Evolutionary conservation across 2,888 invertebrate species (phyloP).

Genomic region (Pollenia labialis): DNA sequence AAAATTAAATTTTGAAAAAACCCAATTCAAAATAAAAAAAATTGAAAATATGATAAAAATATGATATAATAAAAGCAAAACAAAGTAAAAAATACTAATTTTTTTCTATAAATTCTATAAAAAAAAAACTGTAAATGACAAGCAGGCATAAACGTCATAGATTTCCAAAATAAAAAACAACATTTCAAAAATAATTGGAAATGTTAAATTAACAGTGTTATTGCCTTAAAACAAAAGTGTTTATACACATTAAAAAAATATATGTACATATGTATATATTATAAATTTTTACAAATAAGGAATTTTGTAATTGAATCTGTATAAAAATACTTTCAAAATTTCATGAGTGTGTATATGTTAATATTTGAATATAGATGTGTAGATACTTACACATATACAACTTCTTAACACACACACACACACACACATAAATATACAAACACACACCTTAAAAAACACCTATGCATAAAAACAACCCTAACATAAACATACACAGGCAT

Average conservation of each 20-base stretch:
- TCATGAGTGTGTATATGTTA: slow-evolving; percentile 58
- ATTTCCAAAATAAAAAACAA: background rate
- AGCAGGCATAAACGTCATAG: background rate
- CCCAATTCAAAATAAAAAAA: background rate
- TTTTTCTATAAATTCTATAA: background rate
- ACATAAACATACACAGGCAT: slow-evolving; percentile 40
- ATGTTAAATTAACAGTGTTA: slow-evolving; percentile 6
- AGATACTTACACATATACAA: slow-evolving; percentile 38
- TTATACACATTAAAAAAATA: slow-evolving; percentile 19
- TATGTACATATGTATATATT: too few species aligned
- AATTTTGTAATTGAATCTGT: slow-evolving; percentile 83
- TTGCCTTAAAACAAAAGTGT: slow-evolving; percentile 20
- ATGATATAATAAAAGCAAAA: slow-evolving; percentile 26
- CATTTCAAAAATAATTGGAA: slow-evolving; percentile 12
- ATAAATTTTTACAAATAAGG: slow-evolving; percentile 81
- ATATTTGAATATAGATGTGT: slow-evolving; percentile 54
- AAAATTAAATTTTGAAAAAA: background rate
- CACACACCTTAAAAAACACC: slow-evolving; percentile 6
- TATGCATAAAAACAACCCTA: slow-evolving; percentile 38
- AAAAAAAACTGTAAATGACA: background rate
- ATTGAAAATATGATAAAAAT: slow-evolving; percentile 50
- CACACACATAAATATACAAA: slow-evolving; percentile 16
- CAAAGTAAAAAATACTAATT: background rate
- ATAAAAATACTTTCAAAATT: slow-evolving; percentile 69
- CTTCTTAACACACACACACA: slow-evolving; percentile 36